Percentiles rank a stretch among this genome's conserved stretches.
phyloP scores from a whole-genome alignment of 2,797 vertebrate species.

The Paramormyrops hopkinsi region DNA sequence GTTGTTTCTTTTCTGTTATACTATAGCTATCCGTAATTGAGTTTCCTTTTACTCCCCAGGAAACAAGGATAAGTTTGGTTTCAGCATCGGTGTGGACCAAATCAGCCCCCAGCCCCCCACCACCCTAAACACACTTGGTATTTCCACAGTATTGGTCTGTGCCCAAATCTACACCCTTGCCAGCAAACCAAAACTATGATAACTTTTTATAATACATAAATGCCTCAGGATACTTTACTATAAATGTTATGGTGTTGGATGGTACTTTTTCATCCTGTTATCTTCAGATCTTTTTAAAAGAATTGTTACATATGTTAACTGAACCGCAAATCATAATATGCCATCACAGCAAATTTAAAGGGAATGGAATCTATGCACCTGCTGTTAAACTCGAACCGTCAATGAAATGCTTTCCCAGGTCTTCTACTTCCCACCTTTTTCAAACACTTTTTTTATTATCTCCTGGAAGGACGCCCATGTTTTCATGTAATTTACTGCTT shows the following conservation, averaged over 20 bases:
- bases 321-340: slow-evolving; percentile 34
- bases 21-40: background rate
- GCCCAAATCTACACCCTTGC: background rate
- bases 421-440: background rate
- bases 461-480: background rate
- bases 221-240: background rate
- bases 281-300: slow-evolving; percentile 17
- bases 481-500: background rate
- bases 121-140: background rate
- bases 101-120: background rate
- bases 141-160: background rate
- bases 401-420: background rate
- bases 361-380: background rate
- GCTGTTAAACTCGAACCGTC: background rate
- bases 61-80: background rate
- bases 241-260: background rate
- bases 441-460: background rate
- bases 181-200: background rate
- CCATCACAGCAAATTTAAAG: background rate
- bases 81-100: background rate
- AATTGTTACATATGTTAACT: slow-evolving; percentile 35
- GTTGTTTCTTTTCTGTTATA: background rate
- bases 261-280: background rate
- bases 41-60: background rate
- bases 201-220: background rate